Percentiles rank a stretch among this genome's conserved stretches.
Evolutionary conservation across 2,113 vertebrate genomes (phyloP).

Genomic region (Aphelocoma coerulescens): DNA sequence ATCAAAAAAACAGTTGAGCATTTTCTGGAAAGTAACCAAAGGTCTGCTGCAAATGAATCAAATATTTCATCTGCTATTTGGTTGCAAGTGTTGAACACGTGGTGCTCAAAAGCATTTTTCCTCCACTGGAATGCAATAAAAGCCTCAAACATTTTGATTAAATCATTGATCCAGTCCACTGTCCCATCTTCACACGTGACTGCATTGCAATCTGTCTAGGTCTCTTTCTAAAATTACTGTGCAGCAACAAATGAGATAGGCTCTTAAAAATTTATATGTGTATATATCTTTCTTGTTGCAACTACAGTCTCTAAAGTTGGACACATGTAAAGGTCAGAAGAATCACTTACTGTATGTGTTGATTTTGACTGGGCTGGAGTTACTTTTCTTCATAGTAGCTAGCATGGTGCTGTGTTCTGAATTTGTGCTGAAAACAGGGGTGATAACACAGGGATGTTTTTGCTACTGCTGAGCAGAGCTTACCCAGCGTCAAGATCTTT

Average conservation of each 20-base stretch:
- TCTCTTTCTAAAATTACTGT: conserved; percentile 1
- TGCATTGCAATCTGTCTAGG: conserved; percentile 16
- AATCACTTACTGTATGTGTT: background rate
- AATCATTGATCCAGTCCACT: conserved; percentile 44
- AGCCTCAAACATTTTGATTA: conserved; percentile 56
- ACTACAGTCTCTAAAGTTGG: background rate
- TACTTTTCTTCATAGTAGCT: background rate
- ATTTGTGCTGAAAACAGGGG: background rate
- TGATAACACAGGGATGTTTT: background rate
- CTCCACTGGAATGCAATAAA: conserved; percentile 46
- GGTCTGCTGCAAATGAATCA: conserved; percentile 50
- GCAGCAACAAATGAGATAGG: background rate
- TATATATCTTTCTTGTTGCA: conserved; percentile 12
- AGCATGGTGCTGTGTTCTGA: background rate
- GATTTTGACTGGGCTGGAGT: background rate
- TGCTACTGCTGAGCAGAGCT: background rate
- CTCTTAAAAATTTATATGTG: conserved; percentile 4
- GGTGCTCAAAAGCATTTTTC: conserved; percentile 47
- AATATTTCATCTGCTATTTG: conserved; percentile 49
- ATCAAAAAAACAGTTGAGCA: conserved; percentile 9
- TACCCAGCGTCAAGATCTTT: background rate
- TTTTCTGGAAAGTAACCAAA: conserved; percentile 56
- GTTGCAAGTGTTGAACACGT: conserved; percentile 58
- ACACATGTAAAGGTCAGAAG: conserved; percentile 11
- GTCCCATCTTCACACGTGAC: conserved; percentile 21